Base-by-base conservation (phyloP, 1,140 invertebrate species). In the Drosophila nigrodunni region DNA sequence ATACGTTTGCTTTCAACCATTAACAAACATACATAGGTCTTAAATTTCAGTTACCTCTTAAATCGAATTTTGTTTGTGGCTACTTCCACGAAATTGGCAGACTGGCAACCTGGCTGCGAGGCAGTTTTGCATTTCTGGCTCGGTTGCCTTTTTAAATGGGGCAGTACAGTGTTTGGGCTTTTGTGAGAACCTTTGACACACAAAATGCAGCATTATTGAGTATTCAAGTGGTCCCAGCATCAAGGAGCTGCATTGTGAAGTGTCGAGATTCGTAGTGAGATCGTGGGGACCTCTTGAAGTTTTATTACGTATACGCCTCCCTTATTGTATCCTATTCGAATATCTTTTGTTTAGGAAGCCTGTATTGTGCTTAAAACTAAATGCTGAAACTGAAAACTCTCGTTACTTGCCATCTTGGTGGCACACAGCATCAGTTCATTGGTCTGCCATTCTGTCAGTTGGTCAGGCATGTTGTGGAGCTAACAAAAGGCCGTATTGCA, bases 151-250 rank as follows among this genome's bases (percentile, higher is more conserved):
- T 15, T 3, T 18, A 43, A 30, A 21, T 49, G 6, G 25, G 6
- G 37, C 13, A 34, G 34, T 65, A 61, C 77, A 65, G 50, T 82
- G 69, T 74, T 80, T 82, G 58, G 80, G 72, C 59, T 80, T 74
- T 78, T 67, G 66, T 80, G 68, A 74, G 74, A 57, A 75, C 83
- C 80, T 88, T 83, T 87, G 83, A 87, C 83, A 83, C 77, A 87
- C 82, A 87, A 87, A 86, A 80, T 68, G 44, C 58, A 74, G 77
- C 83, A 72, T 82, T 88, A 87, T 87, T 87, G 80, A 87, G 83
- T 80, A 72, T 78, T 74, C 78, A 62, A 81, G 70, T 72, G 76
- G 30, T 3, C 7, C 11, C 21, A 54, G 65, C 47, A 57, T 59
- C 58, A 9, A 30, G n/a, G 35, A 18, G 10, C 4, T 25, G 47